Evolutionary conservation across 2,888 invertebrate genomes (phyloP), one percentile per base, ranked within the genome.

Genomic region (Aspidiotus destructor): DNA sequence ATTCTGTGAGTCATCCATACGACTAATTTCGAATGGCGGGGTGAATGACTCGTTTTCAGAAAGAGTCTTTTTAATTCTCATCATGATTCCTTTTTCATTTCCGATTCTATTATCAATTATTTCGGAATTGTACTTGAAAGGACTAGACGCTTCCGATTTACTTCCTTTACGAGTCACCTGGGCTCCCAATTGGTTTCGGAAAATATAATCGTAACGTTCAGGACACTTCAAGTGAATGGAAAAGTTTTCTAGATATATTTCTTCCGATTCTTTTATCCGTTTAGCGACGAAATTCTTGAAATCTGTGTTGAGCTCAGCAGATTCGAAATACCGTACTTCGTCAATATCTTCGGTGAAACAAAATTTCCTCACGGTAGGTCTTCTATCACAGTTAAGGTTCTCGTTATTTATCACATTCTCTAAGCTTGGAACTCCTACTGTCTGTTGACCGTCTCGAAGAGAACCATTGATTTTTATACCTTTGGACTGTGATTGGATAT

Each of bases 71-170:
- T 63, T 63, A 10, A 63, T 63, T 15, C 63, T 40, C n/a, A 63
- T 41, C 63, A 54, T 54, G 3, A 63, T 63, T 11, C 54, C 54
- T 15, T 16, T 16, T 13, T 67, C 42, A 67, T 67, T 48, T 15
- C 60, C 58, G 11, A 28, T 28, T 48, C 60, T 63, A n/a, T 63
- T 63, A 40, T 8, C 41, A 11, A 63, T 63, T 2, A 63, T 63
- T 63, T 63, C 54, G 41, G 54, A 63, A 63, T 63, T 63, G 54
- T 63, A 63, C 41, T 63, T 63, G 16, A 41, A 16, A 52, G 63
- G 63, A 67, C 67, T 60, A 48, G 67, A 42, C 40, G 40, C 15
- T 7, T 15, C 7, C 48, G 42, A 40, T n/a, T 41, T 40, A 28
- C n/a, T 10, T 7, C 41, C 57, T 3, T 13, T 44, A 11, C 67